phyloP scores from a whole-genome alignment of 1,140 invertebrate genomes.

The Drosophila rufa region DNA sequence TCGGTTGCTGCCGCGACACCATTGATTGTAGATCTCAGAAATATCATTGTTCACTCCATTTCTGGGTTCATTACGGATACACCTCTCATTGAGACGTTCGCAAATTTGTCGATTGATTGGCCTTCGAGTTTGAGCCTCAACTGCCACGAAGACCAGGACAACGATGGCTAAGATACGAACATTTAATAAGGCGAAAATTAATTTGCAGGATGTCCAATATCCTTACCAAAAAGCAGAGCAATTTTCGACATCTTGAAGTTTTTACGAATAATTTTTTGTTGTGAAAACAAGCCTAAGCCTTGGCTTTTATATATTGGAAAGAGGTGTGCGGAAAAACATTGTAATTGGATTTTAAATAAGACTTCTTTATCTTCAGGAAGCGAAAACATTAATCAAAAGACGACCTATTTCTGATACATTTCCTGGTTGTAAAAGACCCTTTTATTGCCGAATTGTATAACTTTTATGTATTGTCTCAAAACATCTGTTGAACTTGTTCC shows the following conservation, averaged over 20 bases:
- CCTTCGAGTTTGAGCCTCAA: neutral
- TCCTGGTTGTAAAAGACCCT: neutral
- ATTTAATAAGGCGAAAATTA: neutral
- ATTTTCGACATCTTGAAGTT: slow-evolving; percentile 47
- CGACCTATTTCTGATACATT: slow-evolving; percentile 3
- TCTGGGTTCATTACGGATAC: neutral
- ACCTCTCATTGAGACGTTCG: neutral
- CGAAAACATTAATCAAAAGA: neutral
- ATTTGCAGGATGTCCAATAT: neutral
- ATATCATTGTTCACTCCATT: neutral
- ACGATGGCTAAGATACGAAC: neutral
- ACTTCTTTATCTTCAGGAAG: slow-evolving; percentile 1
- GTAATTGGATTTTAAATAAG: too few species aligned
- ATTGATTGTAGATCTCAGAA: slow-evolving; percentile 9
- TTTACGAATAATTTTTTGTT: slow-evolving; percentile 16
- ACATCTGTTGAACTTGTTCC: slow-evolving; percentile 2
- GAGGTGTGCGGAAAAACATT: neutral
- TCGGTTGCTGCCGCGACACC: neutral
- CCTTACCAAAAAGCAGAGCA: slow-evolving; percentile 55
- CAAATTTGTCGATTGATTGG: neutral
- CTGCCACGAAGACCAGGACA: neutral
- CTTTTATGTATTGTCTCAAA: slow-evolving; percentile 4
- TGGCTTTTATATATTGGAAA: slow-evolving; percentile 29
- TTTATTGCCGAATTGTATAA: slow-evolving; percentile 4
- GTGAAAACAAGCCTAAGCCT: neutral